Base-by-base conservation (phyloP, 1,140 invertebrate species). In the Oscheius sp. region DNA sequence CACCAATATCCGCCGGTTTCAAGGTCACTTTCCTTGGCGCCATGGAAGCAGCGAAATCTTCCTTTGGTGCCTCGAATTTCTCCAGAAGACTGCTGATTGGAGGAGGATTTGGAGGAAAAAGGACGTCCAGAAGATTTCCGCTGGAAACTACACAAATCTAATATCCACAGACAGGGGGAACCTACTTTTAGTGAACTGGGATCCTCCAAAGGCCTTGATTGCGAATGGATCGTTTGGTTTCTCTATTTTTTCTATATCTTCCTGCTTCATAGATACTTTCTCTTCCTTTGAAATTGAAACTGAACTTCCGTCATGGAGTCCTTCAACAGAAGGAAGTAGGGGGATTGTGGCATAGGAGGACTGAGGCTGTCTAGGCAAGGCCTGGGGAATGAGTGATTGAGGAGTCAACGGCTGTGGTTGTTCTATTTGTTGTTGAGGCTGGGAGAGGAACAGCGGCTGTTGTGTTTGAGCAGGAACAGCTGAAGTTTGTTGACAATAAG, bases 1-100 rank as follows among this genome's bases (percentile, higher is more conserved):
- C 38, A 55, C 49, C 49, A 55, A 55, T 55, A 55, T 55, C 49
- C 23, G 28, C 49, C 49, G 49, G 49, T 55, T 55, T 55, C 49
- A 55, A 55, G 7, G 49, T 13, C 7, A 23, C 7, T 26, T 15
- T 15, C 7, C 49, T 15, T 7, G 23, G 7, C 7, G 49, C 15
- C 15, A 55, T 55, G 4, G 23, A 20, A 4, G 49, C 49, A 7
- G 15, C 49, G 4, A 26, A 55, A 7, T 55, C 49, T 7, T 55
- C 49, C 49, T 20, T 4, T 13, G 49, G 49, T 4, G 7, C 49
- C 23, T 15, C 15, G 49, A 55, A 55, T 26, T 55, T 55, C 23
- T 4, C 49, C 49, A 55, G 28, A 55, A 55, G 7, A 26, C 4
- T 13, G 7, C 28, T 26, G 49, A 55, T 55, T 55, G 49, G 7